Base-by-base conservation (phyloP, 2,797 vertebrate species). In the Sebastolobus altivelis region DNA sequence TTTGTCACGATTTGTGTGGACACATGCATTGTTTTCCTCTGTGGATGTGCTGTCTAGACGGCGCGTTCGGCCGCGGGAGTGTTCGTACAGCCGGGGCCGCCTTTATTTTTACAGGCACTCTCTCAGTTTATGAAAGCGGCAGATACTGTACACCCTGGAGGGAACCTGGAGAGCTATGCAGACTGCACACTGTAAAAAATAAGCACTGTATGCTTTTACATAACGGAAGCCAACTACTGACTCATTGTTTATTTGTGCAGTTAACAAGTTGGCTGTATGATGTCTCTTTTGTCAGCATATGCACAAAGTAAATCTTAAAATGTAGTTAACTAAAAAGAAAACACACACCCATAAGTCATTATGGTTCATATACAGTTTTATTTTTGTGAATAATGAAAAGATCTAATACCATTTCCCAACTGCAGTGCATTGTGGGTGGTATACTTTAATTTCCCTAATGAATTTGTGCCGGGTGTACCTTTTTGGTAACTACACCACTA, bases 1-100 rank as follows among this genome's bases (percentile, higher is more conserved):
- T 95, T 93, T 92, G 91, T 95, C 93, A 91, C 65, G 86, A 93
- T 94, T 94, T 93, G 80, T 88, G 81, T 84, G 86, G 92, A 93
- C 81, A 84, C 54, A 87, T 73, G 86, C 80, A 80, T 87, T 78
- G 22, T 88, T 78, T 82, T 62, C 67, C 87, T 79, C 55, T 75
- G 88, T 88, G 90, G 84, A 88, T 90, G 81, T 72, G 73, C 80
- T 85, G 92, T 94, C 93, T 91, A 93, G 92, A 94, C 89, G 11
- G 54, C 25, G 62, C 13, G 52, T 72, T 92, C 59, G 80, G 69
- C 66, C 78, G 61, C 37, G 38, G 75, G 72, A 87, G 25, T 55
- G 10, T 77, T 85, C 55, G 29, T 70, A 79, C 79, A 85, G 81
- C 83, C 72, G 75, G 79, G 82, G 69, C 78, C 20, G 52, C 49